Percentiles rank a stretch among this genome's conserved stretches.
phyloP scores from a whole-genome alignment of 2,888 invertebrate genomes.

The Petrolisthes manimaculis region DNA sequence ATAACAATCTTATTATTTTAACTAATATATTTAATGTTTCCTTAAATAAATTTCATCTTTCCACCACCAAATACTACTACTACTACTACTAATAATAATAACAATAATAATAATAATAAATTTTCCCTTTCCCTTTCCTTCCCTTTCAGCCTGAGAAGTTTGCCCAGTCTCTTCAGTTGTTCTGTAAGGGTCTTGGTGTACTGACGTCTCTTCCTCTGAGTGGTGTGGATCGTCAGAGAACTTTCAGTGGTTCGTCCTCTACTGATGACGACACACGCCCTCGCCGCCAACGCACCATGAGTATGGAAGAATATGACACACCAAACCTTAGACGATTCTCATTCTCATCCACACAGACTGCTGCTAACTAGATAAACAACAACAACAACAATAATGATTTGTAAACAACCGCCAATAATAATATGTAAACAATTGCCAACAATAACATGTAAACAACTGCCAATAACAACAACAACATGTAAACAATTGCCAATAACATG shows the following conservation, averaged over 20 bases:
- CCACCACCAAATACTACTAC: no score
- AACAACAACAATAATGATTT: no score
- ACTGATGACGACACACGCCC: slow-evolving; percentile 70
- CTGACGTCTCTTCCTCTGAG: slow-evolving; percentile 86
- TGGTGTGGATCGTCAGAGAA: slow-evolving; percentile 81
- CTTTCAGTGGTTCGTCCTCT: slow-evolving; percentile 74
- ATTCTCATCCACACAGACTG: slow-evolving; percentile 70
- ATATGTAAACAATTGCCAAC: no score
- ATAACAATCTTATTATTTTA: no score
- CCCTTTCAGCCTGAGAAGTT: slow-evolving; percentile 83
- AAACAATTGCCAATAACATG: no score
- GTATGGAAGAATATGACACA: slow-evolving; percentile 86
- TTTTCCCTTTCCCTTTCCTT: background rate
- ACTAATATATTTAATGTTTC: no score
- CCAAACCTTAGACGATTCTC: slow-evolving; percentile 83
- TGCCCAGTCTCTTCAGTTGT: slow-evolving; percentile 85
- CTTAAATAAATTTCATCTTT: no score
- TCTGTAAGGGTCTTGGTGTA: slow-evolving; percentile 89
- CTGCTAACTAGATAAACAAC: slow-evolving; percentile 64
- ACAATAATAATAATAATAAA: no score
- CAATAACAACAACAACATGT: no score
- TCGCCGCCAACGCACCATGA: slow-evolving; percentile 77
- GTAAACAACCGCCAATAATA: no score
- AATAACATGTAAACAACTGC: no score
- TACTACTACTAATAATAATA: no score